Percentiles rank a stretch among this genome's conserved stretches.
Conservation (phyloP, 2,797 vertebrate species). For the Ibycter americanus region DNA sequence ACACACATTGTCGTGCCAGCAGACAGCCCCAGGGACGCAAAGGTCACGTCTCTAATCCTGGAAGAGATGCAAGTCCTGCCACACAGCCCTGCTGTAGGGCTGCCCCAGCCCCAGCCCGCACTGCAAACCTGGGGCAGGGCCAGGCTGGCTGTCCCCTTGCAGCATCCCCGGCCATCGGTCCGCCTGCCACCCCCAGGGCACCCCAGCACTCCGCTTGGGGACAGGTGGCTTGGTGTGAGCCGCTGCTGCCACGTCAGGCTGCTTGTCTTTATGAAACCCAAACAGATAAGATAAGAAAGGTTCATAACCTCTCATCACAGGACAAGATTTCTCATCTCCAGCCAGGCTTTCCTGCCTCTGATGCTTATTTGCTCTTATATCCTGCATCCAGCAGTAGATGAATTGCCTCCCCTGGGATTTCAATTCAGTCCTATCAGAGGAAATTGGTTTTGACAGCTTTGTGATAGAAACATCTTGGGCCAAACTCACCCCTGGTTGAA, state of each 20-base stretch:
- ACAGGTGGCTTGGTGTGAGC: background rate
- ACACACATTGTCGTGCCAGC: accelerated
- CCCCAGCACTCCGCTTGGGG: background rate
- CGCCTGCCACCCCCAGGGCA: accelerated
- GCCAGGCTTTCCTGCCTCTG: background rate
- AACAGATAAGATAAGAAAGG: background rate
- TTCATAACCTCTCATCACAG: background rate
- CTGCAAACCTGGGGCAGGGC: accelerated
- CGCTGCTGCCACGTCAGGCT: accelerated
- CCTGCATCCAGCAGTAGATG: background rate
- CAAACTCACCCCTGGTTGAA: background rate
- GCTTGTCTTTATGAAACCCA: background rate
- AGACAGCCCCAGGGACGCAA: background rate
- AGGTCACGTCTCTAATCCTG: background rate
- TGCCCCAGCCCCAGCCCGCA: background rate
- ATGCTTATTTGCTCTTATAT: background rate
- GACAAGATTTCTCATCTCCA: conserved; percentile 6
- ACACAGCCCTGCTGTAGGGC: background rate
- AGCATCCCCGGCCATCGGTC: background rate
- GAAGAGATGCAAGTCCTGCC: background rate
- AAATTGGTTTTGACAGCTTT: conserved; percentile 35
- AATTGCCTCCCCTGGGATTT: background rate
- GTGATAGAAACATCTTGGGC: background rate
- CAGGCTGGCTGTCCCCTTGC: background rate
- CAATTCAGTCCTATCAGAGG: background rate